Percentiles rank a stretch among this genome's conserved stretches.
These are phyloP conservation scores for Eretmochelys imbricata DNA, from an alignment of 2,113 vertebrate genomes.

Conservation along the genomic window DNA sequence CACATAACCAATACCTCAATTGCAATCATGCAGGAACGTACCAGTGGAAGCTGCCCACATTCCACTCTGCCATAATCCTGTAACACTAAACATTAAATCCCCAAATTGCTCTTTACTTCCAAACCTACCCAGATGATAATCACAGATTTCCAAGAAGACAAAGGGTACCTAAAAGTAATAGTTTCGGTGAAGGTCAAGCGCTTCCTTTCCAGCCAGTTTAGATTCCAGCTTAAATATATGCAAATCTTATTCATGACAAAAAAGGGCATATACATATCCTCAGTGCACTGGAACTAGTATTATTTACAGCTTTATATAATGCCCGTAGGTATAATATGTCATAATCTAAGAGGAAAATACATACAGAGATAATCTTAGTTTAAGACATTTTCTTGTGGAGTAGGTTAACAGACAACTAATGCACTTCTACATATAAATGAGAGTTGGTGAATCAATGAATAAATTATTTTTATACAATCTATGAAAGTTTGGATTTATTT, in stretches of 20 bases:
- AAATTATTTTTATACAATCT: constrained; percentile 7
- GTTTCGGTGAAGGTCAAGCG: neutral
- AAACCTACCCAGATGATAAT: neutral
- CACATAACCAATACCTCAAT: neutral
- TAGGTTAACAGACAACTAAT: neutral
- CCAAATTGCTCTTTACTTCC: neutral
- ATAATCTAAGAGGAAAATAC: constrained; percentile 41
- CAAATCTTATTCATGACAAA: neutral
- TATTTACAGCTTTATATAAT: constrained; percentile 27
- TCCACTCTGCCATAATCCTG: neutral
- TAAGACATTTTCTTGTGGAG: neutral
- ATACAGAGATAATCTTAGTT: constrained; percentile 3
- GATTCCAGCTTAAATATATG: neutral
- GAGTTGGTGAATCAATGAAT: neutral
- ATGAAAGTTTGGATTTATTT: neutral
- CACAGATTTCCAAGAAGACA: neutral
- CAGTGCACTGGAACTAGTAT: neutral
- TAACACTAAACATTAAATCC: neutral
- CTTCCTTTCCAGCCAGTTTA: neutral
- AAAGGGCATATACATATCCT: neutral
- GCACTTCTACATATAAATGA: constrained; percentile 31
- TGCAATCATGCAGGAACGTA: neutral
- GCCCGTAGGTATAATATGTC: constrained; percentile 9
- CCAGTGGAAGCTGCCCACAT: rapidly evolving
- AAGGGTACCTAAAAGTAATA: neutral